A percentile compares a stretch with the other conserved stretches of the same genome.
These are phyloP conservation scores for Leptonema lineaticorne DNA, from an alignment of 1,140 invertebrate genomes.

Conservation along the genomic window DNA sequence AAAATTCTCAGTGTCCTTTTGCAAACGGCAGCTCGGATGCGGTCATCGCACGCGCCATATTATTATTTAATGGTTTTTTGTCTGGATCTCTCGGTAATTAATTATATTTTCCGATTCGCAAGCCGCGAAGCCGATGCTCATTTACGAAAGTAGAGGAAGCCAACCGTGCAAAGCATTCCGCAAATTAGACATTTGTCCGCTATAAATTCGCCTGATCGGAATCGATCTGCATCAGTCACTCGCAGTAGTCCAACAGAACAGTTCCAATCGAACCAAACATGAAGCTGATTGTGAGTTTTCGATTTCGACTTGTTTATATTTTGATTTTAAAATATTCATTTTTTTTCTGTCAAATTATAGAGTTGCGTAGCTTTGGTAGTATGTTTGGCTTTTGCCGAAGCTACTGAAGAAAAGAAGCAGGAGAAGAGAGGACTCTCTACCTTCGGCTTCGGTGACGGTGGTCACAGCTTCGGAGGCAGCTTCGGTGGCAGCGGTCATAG, in stretches of 20 bases:
- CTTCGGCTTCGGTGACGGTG: constrained; percentile 31
- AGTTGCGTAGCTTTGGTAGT: constrained; percentile 28
- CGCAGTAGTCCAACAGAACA: constrained; percentile 14
- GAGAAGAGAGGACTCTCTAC: constrained; percentile 40
- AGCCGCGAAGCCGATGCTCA: neutral
- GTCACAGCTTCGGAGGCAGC: constrained; percentile 6
- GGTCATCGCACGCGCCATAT: neutral
- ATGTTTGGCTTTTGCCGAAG: constrained; percentile 26
- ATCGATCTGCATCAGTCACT: constrained; percentile 14
- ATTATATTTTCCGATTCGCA: constrained; percentile 4
- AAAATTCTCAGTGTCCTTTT: no score
- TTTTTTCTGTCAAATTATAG: no score
- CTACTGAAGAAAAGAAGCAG: constrained; percentile 30
- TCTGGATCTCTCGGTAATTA: constrained; percentile 6
- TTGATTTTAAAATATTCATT: no score
- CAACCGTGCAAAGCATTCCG: neutral
- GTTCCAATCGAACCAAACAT: constrained; percentile 5
- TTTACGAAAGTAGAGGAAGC: constrained; percentile 15
- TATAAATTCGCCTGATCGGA: neutral
- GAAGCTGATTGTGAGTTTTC: constrained; percentile 20
- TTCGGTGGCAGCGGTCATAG: neutral
- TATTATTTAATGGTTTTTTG: neutral
- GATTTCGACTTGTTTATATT: no score
- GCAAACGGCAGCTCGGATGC: neutral
- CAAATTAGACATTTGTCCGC: neutral